A percentile compares a stretch with the other conserved stretches of the same genome.
Evolutionary conservation across 2,113 vertebrate genomes (phyloP).

Genomic region (Calyptomena viridis): DNA sequence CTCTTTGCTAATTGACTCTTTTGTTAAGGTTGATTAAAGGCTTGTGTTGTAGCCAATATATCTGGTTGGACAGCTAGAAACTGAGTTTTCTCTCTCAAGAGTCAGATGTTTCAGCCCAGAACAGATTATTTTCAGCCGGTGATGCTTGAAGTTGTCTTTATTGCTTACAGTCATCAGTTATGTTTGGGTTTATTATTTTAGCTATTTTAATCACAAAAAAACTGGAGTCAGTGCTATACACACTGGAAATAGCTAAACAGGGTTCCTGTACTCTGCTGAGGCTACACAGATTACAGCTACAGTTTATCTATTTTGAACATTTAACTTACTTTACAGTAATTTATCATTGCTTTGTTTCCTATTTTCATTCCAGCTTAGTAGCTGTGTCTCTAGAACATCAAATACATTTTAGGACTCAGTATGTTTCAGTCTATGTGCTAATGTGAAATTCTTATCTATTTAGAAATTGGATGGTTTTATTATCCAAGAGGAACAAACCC

Average conservation of each 20-base stretch:
- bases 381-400: neutral
- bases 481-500: neutral
- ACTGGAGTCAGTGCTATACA: accelerated
- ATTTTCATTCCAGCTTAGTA: neutral
- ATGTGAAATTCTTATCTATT: neutral
- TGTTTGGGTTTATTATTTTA: neutral
- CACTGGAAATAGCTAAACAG: neutral
- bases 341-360: neutral
- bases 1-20: neutral
- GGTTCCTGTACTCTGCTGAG: neutral
- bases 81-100: neutral
- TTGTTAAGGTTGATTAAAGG: slow-evolving; percentile 16
- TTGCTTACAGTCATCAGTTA: neutral
- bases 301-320: neutral
- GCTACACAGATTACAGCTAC: neutral
- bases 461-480: neutral
- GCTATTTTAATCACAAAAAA: neutral
- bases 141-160: neutral
- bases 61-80: neutral
- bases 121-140: neutral
- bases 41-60: neutral
- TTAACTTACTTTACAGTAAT: neutral
- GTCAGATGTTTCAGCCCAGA: neutral
- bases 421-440: neutral
- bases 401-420: neutral